Evolutionary conservation across 30 jellyfish, hydroid and myxozoan genomes (phyloP).

Genomic region (Cassiopea andromeda): DNA sequence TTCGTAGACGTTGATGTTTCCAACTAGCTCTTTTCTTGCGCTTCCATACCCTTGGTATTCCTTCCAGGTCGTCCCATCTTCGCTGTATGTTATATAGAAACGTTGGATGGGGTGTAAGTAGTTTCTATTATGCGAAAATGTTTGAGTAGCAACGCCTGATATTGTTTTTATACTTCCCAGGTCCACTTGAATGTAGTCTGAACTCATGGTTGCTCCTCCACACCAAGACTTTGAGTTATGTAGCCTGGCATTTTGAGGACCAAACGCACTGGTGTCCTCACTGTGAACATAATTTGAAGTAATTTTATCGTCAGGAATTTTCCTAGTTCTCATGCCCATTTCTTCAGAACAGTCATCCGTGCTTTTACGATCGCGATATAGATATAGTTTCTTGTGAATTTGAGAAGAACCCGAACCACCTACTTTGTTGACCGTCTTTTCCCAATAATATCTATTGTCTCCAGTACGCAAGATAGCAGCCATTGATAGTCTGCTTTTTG

Average conservation of each 20-base stretch:
- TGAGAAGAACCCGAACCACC: constrained; percentile 16
- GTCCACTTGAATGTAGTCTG: constrained; percentile 30
- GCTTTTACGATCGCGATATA: constrained; percentile 17
- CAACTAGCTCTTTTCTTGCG: neutral
- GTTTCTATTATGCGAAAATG: too few species aligned
- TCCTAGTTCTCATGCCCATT: constrained; percentile 28
- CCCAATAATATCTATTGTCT: constrained; percentile 1
- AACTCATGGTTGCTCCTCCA: neutral
- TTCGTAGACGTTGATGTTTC: neutral
- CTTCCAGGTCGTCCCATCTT: constrained; percentile 30
- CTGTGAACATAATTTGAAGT: neutral
- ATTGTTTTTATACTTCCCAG: constrained; percentile 13
- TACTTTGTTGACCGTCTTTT: neutral
- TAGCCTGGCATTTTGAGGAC: constrained; percentile 20
- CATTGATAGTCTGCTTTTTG: neutral
- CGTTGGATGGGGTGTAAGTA: neutral
- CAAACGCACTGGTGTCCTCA: neutral
- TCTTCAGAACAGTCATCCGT: constrained; percentile 35
- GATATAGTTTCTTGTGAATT: neutral
- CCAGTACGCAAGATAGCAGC: constrained; percentile 28
- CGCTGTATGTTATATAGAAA: constrained; percentile 6
- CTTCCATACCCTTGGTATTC: constrained; percentile 9
- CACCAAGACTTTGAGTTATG: constrained; percentile 24
- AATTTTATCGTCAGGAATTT: constrained; percentile 1
- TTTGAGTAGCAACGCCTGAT: constrained; percentile 33